Conservation (phyloP, 2,797 vertebrate genomes). For the Gymnothorax javanicus region DNA sequence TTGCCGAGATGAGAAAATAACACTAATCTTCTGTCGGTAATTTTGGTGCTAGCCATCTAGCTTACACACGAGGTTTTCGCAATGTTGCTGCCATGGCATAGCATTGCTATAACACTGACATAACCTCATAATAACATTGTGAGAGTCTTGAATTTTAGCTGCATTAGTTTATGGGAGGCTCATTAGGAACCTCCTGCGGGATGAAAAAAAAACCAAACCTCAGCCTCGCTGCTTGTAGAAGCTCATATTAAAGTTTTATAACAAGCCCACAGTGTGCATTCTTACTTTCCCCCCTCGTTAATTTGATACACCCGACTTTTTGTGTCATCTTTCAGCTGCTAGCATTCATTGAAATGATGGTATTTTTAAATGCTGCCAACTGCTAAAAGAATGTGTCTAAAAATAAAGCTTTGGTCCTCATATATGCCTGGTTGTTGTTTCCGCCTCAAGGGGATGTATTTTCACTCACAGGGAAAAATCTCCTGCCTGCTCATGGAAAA, state of each 20-base stretch:
- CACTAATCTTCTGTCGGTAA: neutral
- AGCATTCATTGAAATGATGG: slow-evolving; percentile 27
- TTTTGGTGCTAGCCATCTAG: slow-evolving; percentile 13
- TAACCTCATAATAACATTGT: neutral
- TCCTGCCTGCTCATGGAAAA: slow-evolving; percentile 30
- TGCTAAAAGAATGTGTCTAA: slow-evolving; percentile 38
- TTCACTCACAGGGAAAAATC: slow-evolving; percentile 8
- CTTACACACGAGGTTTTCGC: too few relatives aligned
- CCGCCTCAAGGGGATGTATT: slow-evolving; percentile 28
- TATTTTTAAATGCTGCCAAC: slow-evolving; percentile 43
- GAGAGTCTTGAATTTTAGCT: neutral
- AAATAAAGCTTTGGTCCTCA: slow-evolving; percentile 25
- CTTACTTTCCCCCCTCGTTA: slow-evolving; percentile 46
- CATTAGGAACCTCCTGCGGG: slow-evolving; percentile 32
- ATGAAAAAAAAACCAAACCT: slow-evolving; percentile 33
- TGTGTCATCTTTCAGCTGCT: slow-evolving; percentile 37
- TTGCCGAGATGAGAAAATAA: neutral
- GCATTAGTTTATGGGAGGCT: slow-evolving; percentile 20
- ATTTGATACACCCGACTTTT: slow-evolving; percentile 44
- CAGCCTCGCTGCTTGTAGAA: slow-evolving; percentile 45
- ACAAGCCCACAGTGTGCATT: slow-evolving; percentile 45
- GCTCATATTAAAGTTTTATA: slow-evolving; percentile 44
- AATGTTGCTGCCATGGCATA: too few relatives aligned
- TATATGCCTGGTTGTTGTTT: slow-evolving; percentile 42
- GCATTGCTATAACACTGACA: too few relatives aligned